phyloP scores from a whole-genome alignment of 23 tunicate genomes.

The Phallusia fumigata region DNA sequence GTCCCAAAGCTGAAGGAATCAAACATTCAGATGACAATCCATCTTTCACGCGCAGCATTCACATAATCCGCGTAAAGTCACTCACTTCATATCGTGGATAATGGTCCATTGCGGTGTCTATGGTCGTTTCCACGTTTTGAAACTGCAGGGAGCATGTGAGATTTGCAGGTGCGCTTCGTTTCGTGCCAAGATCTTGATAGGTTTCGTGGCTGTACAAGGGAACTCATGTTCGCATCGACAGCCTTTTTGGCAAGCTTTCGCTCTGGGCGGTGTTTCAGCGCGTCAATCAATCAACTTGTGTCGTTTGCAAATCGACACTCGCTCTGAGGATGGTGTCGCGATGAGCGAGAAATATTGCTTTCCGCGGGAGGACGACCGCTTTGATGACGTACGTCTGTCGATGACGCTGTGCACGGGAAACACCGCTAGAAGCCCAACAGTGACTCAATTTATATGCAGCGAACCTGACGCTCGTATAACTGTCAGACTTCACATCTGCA shows the following conservation, averaged over 20 bases:
- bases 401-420: not conserved
- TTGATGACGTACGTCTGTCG: not conserved
- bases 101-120: not conserved
- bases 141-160: not conserved
- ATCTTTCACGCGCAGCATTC: conserved; percentile 6
- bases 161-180: not conserved
- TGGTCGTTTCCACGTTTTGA: not conserved
- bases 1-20: not conserved
- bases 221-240: not conserved
- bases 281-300: not conserved
- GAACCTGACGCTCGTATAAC: not conserved
- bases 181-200: not conserved
- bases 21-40: conserved; percentile 14
- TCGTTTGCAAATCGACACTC: not conserved
- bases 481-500: not conserved
- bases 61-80: conserved; percentile 8
- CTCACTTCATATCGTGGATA: conserved; percentile 3
- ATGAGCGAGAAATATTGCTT: conserved; percentile 6
- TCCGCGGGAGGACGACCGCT: not conserved
- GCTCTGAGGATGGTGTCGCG: not conserved
- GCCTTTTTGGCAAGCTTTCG: not conserved
- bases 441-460: not conserved
- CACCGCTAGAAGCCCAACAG: not conserved
- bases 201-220: not conserved
- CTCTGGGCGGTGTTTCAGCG: not conserved